Conservation (phyloP, 2,888 invertebrate genomes). For the Gymnosoma rotundatum region DNA sequence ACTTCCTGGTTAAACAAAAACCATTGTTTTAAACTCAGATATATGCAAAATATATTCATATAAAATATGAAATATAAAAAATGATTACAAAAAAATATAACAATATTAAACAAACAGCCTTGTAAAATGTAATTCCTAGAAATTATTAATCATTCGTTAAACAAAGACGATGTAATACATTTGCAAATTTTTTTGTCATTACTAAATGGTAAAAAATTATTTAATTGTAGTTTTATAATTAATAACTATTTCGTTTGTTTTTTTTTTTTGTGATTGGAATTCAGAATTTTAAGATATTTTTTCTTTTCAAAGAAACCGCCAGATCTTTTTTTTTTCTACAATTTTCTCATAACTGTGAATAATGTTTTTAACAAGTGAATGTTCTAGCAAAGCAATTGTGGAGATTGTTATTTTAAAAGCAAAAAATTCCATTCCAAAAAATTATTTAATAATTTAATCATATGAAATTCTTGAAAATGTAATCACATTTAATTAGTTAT, state of each 20-base stretch:
- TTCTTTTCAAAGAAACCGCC: constrained; percentile 28
- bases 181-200: neutral
- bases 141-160: constrained; percentile 14
- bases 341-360: constrained; percentile 3
- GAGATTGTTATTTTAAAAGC: constrained; percentile 9
- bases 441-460: constrained; percentile 27
- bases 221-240: constrained; percentile 2
- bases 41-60: neutral
- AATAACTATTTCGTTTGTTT: neutral
- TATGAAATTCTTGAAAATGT: constrained; percentile 17
- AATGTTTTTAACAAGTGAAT: constrained; percentile 13
- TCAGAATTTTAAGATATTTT: constrained; percentile 5
- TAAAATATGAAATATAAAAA: neutral
- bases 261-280: neutral
- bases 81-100: neutral
- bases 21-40: constrained; percentile 10
- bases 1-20: constrained; percentile 54
- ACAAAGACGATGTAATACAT: neutral
- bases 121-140: constrained; percentile 16
- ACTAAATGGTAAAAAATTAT: constrained; percentile 6
- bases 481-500: constrained; percentile 38
- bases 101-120: constrained; percentile 4
- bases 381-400: neutral
- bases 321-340: neutral
- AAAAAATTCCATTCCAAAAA: constrained; percentile 45